Conservation (phyloP, 64 coral and sea anemone species). For the Montipora efflorescens region DNA sequence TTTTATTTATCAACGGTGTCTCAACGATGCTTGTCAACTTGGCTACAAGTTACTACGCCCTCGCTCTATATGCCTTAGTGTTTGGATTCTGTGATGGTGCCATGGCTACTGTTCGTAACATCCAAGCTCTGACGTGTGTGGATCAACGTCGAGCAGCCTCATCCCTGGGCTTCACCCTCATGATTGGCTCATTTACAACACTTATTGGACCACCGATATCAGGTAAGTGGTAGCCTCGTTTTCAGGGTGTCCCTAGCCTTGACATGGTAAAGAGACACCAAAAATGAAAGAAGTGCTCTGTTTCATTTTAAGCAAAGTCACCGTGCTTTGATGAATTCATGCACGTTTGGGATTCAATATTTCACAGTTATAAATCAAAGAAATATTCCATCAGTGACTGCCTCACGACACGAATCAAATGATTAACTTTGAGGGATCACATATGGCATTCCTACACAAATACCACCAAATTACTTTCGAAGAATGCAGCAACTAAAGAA, state of each 20-base stretch:
- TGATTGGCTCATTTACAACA: not conserved
- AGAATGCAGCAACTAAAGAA: no score
- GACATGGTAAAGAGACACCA: not conserved
- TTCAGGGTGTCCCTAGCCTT: not conserved
- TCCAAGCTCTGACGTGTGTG: conserved; percentile 5
- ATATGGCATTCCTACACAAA: no score
- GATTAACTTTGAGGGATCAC: no score
- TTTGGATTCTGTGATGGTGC: conserved; percentile 31
- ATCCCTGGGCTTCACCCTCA: not conserved
- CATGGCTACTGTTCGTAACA: not conserved
- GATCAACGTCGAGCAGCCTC: conserved; percentile 5
- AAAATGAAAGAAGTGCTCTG: not conserved
- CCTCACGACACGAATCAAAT: no score
- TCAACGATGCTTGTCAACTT: conserved; percentile 1
- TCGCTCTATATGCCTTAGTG: not conserved
- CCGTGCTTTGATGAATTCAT: no score
- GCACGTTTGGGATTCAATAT: not conserved
- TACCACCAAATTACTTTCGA: no score
- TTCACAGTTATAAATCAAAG: no score
- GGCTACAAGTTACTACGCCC: not conserved
- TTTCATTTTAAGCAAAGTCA: not conserved
- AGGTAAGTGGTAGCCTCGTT: not conserved
- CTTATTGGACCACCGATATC: conserved; percentile 29
- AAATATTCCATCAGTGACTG: no score
- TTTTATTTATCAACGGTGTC: not conserved